These are phyloP conservation scores for Montipora capricornis DNA, from an alignment of 64 coral and sea anemone species.

Conservation along the genomic window DNA sequence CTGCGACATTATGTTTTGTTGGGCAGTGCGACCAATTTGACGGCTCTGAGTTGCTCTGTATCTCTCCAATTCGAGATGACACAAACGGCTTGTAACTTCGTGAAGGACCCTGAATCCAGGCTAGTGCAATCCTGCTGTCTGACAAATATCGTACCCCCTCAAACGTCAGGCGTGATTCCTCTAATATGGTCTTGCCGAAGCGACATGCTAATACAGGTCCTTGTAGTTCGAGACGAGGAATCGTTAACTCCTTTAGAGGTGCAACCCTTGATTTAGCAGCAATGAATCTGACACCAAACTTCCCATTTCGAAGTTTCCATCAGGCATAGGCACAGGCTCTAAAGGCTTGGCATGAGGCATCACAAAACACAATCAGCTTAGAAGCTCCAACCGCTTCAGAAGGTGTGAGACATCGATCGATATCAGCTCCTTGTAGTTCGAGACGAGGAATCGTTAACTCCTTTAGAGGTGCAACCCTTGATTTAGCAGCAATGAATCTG, in stretches of 20 bases:
- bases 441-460: too few species aligned
- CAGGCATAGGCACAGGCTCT: constrained; percentile 49
- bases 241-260: constrained; percentile 19
- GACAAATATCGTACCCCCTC: constrained; percentile 18
- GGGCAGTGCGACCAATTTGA: constrained; percentile 56
- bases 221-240: constrained; percentile 46
- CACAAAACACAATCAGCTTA: constrained; percentile 34
- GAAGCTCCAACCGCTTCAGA: constrained; percentile 14
- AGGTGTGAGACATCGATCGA: constrained; percentile 51
- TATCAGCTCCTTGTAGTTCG: too few species aligned
- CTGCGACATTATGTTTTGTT: constrained; percentile 33
- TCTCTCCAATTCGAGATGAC: constrained; percentile 26
- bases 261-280: constrained; percentile 38
- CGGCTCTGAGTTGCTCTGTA: constrained; percentile 33
- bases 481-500: too few species aligned
- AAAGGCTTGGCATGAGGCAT: constrained; percentile 57
- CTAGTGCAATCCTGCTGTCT: constrained; percentile 34
- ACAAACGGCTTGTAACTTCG: constrained; percentile 54
- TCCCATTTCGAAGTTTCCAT: constrained; percentile 3
- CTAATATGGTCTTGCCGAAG: neutral
- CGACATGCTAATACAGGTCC: constrained; percentile 26
- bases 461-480: too few species aligned
- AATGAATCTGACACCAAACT: constrained; percentile 18
- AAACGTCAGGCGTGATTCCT: constrained; percentile 44
- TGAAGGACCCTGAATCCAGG: constrained; percentile 41